Conservation (phyloP, 1,140 invertebrate genomes). For the Dreissena polymorpha region DNA sequence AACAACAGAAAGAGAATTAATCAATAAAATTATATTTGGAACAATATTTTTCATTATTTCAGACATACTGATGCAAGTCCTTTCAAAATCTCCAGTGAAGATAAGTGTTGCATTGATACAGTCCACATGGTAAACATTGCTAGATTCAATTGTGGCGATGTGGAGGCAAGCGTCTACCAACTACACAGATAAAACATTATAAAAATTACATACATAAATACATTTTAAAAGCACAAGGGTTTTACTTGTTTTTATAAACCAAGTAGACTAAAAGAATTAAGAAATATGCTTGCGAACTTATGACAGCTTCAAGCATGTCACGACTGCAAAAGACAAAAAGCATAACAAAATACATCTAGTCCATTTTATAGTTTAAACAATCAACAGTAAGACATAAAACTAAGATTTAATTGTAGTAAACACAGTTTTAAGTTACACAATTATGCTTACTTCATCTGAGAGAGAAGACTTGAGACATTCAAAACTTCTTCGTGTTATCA, state of each 20-base stretch:
- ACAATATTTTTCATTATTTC: neutral
- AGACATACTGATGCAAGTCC: neutral
- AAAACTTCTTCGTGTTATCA: neutral
- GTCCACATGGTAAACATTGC: neutral
- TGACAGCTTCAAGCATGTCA: conserved; percentile 2
- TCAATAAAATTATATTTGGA: neutral
- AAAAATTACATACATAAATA: neutral
- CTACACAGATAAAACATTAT: neutral
- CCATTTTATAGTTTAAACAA: too few species aligned
- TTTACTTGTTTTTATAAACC: neutral
- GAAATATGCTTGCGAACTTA: neutral
- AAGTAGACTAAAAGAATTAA: neutral
- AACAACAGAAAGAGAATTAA: conserved; percentile 1
- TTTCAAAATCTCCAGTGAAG: neutral
- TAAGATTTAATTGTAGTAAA: neutral
- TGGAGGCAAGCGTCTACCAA: neutral
- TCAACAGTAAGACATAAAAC: neutral
- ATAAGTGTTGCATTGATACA: neutral
- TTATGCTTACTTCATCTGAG: conserved; percentile 1
- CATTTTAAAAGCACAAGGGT: neutral
- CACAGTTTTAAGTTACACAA: too few species aligned
- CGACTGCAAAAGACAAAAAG: too few species aligned
- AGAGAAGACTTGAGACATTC: neutral
- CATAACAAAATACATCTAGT: too few species aligned
- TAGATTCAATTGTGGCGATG: neutral